Conservation (phyloP, 1,140 invertebrate species). For the Patella vulgata region DNA sequence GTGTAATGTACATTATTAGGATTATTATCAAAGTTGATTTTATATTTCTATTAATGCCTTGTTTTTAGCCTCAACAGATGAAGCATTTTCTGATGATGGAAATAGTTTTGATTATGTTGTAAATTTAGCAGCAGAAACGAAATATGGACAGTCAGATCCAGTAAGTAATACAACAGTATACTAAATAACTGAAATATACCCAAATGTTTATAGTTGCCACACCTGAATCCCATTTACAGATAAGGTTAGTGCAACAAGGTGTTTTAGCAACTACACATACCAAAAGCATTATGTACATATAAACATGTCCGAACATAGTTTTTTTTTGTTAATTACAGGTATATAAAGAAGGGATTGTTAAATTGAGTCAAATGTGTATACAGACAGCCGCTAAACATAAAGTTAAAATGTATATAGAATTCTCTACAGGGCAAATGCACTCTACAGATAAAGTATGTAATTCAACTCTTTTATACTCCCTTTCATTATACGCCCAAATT, state of each 20-base stretch:
- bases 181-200: no score
- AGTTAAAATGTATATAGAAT: slow-evolving; percentile 80
- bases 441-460: slow-evolving; percentile 79
- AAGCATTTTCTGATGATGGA: slow-evolving; percentile 74
- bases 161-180: no score
- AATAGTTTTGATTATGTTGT: slow-evolving; percentile 82
- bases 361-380: slow-evolving; percentile 85
- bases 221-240: no score
- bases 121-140: slow-evolving; percentile 91
- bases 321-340: slow-evolving; percentile 72
- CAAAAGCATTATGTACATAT: no score
- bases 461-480: background rate
- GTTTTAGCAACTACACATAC: background rate
- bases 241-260: background rate
- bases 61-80: slow-evolving; percentile 66
- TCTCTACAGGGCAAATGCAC: slow-evolving; percentile 84
- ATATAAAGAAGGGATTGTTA: slow-evolving; percentile 88
- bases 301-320: no score
- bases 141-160: slow-evolving; percentile 85
- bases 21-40: no score
- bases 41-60: no score
- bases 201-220: no score
- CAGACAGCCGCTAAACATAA: slow-evolving; percentile 76
- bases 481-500: no score
- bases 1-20: no score